Evolutionary conservation across 2,113 vertebrate genomes (phyloP).

Genomic region (Hylia prasina): DNA sequence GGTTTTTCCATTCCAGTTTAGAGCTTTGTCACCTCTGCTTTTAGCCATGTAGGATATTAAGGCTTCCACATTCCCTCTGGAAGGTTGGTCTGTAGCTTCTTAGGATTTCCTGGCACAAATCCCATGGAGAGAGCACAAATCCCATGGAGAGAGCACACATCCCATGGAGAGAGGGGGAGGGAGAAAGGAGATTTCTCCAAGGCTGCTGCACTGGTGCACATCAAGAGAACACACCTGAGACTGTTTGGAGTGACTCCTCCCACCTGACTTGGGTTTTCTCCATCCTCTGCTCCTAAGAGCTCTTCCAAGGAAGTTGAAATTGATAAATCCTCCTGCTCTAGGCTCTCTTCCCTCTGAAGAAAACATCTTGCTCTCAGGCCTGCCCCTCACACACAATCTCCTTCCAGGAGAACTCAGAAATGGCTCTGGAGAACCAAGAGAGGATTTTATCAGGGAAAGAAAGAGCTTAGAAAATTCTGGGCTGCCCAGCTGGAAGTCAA

Average conservation of each 20-base stretch:
- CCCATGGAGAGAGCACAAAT: rapidly evolving
- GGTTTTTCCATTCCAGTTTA: not conserved
- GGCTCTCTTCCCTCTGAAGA: not conserved
- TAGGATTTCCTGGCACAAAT: not conserved
- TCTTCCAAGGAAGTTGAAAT: not conserved
- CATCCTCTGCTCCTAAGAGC: not conserved
- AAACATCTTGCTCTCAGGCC: not conserved
- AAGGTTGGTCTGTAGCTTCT: rapidly evolving
- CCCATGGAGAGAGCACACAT: rapidly evolving
- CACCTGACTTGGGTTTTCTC: not conserved
- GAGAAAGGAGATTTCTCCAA: not conserved
- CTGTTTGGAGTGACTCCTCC: not conserved
- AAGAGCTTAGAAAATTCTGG: not conserved
- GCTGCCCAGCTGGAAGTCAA: not conserved
- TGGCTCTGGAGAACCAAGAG: not conserved
- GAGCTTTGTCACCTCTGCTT: not conserved
- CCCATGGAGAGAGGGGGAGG: rapidly evolving
- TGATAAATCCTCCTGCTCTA: not conserved
- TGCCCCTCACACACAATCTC: not conserved
- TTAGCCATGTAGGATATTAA: not conserved
- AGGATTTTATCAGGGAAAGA: not conserved
- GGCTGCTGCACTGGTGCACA: not conserved
- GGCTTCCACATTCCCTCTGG: rapidly evolving
- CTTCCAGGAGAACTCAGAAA: not conserved
- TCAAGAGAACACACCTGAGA: not conserved